phyloP scores from a whole-genome alignment of 2,113 vertebrate species.

The Perognathus longimembris region DNA sequence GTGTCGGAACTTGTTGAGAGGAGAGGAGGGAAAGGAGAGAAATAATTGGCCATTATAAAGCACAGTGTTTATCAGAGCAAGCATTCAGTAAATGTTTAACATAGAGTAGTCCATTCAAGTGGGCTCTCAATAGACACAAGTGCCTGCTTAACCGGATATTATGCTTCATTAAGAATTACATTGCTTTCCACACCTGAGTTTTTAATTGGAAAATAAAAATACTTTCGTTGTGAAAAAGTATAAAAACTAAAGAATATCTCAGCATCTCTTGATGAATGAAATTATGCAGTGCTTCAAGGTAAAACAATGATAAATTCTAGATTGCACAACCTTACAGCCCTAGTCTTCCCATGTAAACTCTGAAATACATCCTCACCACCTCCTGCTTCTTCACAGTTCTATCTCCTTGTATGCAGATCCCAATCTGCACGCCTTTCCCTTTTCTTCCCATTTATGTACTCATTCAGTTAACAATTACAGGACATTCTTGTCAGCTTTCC shows the following conservation, averaged over 20 bases:
- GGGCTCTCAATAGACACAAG: background rate
- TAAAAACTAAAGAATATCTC: background rate
- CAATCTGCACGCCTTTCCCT: background rate
- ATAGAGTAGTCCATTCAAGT: background rate
- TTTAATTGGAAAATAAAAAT: conserved; percentile 29
- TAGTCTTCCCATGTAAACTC: background rate
- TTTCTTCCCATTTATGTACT: background rate
- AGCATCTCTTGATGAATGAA: conserved; percentile 1
- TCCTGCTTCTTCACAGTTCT: background rate
- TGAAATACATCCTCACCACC: background rate
- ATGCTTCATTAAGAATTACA: background rate
- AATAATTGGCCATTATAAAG: background rate
- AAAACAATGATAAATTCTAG: background rate
- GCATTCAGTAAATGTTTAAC: background rate
- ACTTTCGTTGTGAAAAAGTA: background rate
- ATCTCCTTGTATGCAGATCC: background rate
- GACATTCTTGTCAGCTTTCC: background rate
- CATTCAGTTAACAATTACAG: background rate
- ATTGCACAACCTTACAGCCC: background rate
- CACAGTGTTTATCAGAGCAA: background rate
- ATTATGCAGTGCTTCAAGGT: background rate
- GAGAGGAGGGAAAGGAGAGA: background rate
- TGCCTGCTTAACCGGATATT: background rate
- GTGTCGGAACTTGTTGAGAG: background rate
- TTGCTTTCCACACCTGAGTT: conserved; percentile 8